A percentile compares a stretch with the other conserved stretches of the same genome.
phyloP scores from a whole-genome alignment of 2,888 invertebrate species.

The Itoplectis maculator region DNA sequence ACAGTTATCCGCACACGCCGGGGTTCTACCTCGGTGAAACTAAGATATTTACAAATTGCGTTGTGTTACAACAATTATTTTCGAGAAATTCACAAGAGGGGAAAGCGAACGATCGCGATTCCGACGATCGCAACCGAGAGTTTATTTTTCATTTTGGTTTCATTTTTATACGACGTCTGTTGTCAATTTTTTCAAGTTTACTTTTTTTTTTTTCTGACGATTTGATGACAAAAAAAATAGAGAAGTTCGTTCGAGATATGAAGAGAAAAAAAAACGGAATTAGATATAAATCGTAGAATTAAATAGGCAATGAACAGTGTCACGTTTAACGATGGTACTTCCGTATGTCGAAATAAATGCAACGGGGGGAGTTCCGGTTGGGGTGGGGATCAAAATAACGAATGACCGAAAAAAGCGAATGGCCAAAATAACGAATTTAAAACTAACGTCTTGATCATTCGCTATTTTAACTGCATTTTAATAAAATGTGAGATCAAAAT shows the following conservation, averaged over 20 bases:
- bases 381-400: too few species aligned
- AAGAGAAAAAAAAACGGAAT: slow-evolving; percentile 12
- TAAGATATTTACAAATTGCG: slow-evolving; percentile 38
- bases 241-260: background rate
- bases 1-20: background rate
- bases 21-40: background rate
- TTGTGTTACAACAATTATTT: slow-evolving; percentile 10
- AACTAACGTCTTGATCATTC: too few species aligned
- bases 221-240: background rate
- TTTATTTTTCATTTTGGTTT: slow-evolving; percentile 2
- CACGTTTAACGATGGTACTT: slow-evolving; percentile 62
- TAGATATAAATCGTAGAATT: slow-evolving; percentile 64
- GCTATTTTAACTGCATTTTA: too few species aligned
- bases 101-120: slow-evolving; percentile 41
- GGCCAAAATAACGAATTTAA: too few species aligned
- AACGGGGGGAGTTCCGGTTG: too few species aligned
- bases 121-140: slow-evolving; percentile 8
- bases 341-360: slow-evolving; percentile 45
- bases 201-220: background rate
- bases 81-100: slow-evolving; percentile 42
- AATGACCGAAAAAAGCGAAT: too few species aligned
- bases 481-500: too few species aligned
- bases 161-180: slow-evolving; percentile 19
- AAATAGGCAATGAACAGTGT: slow-evolving; percentile 71
- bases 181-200: slow-evolving; percentile 6